phyloP scores from a whole-genome alignment of 1,140 invertebrate species.

The Phymorhynchus buccinoides region DNA sequence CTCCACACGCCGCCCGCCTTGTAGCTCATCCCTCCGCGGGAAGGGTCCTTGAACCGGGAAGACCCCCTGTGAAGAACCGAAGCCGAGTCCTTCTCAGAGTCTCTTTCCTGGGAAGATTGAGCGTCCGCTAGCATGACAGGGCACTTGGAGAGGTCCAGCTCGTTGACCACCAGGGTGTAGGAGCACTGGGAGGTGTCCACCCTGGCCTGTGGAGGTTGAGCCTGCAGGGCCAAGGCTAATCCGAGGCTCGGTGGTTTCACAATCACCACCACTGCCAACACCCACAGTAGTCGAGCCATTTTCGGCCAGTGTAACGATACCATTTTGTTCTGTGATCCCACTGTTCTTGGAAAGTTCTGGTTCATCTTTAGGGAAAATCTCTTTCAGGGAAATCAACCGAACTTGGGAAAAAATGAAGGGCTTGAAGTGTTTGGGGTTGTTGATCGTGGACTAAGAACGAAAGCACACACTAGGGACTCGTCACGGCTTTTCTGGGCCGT shows the following conservation, averaged over 20 bases:
- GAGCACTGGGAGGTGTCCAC: constrained; percentile 49
- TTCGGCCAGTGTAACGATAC: no score
- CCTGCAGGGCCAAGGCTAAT: constrained; percentile 19
- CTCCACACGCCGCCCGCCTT: background rate
- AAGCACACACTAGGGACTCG: no score
- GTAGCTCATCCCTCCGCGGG: background rate
- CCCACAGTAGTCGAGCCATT: no score
- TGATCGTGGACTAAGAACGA: no score
- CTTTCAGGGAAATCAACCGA: no score
- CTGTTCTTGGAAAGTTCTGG: no score
- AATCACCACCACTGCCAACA: background rate
- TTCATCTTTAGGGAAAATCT: no score
- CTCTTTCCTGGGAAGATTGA: constrained; percentile 34
- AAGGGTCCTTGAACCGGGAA: constrained; percentile 4
- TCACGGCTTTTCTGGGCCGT: no score
- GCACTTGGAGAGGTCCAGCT: constrained; percentile 62
- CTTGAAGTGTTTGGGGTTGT: no score
- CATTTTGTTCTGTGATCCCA: no score
- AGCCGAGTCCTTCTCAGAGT: background rate
- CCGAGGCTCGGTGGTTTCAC: background rate
- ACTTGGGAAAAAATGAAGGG: no score
- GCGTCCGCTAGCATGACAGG: constrained; percentile 47
- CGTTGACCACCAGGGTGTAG: constrained; percentile 67
- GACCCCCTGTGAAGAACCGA: constrained; percentile 4
- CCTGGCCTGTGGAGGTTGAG: constrained; percentile 38